phyloP scores from a whole-genome alignment of 2,888 invertebrate species.

The Drosophila niveifrons region DNA sequence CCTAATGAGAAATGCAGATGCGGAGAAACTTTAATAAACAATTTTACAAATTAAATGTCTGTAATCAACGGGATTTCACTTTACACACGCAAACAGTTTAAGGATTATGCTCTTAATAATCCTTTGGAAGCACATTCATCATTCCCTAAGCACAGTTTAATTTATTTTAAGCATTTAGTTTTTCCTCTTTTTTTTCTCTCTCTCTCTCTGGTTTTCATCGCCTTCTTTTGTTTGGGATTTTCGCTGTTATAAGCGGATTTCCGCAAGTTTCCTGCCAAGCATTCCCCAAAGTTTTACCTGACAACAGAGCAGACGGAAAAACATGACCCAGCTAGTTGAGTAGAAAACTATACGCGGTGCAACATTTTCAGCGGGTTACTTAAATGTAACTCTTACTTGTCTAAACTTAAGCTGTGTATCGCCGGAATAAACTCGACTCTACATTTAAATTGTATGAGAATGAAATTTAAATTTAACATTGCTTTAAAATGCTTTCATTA shows the following conservation, averaged over 20 bases:
- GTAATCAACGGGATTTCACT: constrained; percentile 5
- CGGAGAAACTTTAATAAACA: constrained; percentile 11
- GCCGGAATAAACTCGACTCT: background rate
- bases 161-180: constrained; percentile 33
- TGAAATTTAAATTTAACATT: background rate
- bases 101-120: constrained; percentile 3
- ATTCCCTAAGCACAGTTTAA: constrained; percentile 32
- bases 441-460: background rate
- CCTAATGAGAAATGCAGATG: constrained; percentile 13
- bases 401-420: too few relatives aligned
- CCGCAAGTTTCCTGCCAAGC: constrained; percentile 13
- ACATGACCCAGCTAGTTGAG: constrained; percentile 17
- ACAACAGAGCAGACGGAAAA: constrained; percentile 19
- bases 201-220: too few relatives aligned
- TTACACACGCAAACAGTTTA: background rate
- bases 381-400: too few relatives aligned
- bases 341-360: constrained; percentile 12
- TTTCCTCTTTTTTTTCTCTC: background rate
- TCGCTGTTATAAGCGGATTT: constrained; percentile 43
- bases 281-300: constrained; percentile 28
- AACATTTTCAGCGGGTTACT: background rate
- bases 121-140: background rate
- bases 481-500: background rate
- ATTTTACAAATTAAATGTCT: constrained; percentile 15
- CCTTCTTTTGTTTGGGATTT: constrained; percentile 11